Base-by-base conservation (phyloP, 2,113 vertebrate genomes). In the Sakesphorus luctuosus region DNA sequence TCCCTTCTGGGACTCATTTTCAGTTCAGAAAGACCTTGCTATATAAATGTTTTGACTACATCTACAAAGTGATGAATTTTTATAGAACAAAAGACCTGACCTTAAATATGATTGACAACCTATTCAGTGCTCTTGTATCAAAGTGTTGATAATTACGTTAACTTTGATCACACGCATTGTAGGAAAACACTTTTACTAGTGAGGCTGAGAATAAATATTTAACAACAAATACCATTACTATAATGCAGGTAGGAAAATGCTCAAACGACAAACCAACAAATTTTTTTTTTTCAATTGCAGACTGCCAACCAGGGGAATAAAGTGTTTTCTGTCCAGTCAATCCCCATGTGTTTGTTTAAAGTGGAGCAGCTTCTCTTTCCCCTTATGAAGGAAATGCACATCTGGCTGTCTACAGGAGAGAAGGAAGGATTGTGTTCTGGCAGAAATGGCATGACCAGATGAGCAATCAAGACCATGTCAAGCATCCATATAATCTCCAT, bases 41-140 rank as follows among this genome's bases (percentile, higher is more conserved):
- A 74, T 46, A 74, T 58, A 93, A 88, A 92, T 79, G 66, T 92
- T 96, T 93, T 93, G 56, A 90, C 76, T 92, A 65, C 53, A 77
- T 53, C n/a, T 72, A 86, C 40, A 81, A 83, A 92, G 79, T 43
- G 38, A 88, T 61, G 31, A 84, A 65, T 86, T 93, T 85, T 86
- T 81, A 90, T 19, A 44, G 79, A 87, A 86, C 43, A 82, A 56
- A 90, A 79, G 87, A 69, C 50, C 44, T 62, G 74, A 80, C 62
- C 53, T 87, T 61, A 56, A 59, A 52, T n/a, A 74, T 56, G 61
- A 92, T 3, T 92, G 90, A 89, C 72, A 80, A 56, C 13, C 13
- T 67, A n/a, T 44, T 80, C 55, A n/a, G 21, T 21, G 44, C 59
- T 83, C 36, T 59, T 49, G 4, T 55, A 73, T 47, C 35, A 36